Conservation (phyloP, 2,113 vertebrate species). For the Psephotus haematonotus region DNA sequence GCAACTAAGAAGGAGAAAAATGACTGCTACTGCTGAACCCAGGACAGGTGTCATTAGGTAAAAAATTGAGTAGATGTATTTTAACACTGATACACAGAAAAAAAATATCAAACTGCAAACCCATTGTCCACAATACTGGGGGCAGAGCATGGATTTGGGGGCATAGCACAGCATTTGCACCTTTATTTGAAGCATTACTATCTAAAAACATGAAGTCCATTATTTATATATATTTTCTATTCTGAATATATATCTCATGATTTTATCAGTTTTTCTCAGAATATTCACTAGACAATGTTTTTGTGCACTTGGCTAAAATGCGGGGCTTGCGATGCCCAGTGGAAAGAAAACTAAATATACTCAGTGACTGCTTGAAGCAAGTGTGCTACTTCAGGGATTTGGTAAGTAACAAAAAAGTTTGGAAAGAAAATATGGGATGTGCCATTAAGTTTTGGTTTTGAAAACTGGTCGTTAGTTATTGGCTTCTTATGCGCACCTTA, state of each 20-base stretch:
- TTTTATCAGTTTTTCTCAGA: not conserved
- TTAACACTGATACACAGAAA: not conserved
- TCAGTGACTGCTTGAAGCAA: not conserved
- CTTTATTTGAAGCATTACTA: not conserved
- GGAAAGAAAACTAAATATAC: not conserved
- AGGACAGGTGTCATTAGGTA: not conserved
- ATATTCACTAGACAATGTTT: not conserved
- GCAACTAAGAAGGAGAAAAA: no score
- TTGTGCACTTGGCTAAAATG: not conserved
- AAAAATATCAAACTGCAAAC: not conserved
- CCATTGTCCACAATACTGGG: not conserved
- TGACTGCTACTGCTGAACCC: no score
- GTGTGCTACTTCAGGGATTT: not conserved
- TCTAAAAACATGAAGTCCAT: not conserved
- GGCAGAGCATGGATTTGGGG: accelerated
- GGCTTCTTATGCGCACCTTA: not conserved
- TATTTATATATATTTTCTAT: not conserved
- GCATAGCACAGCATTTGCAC: not conserved
- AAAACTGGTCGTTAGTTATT: not conserved
- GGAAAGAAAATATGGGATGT: not conserved
- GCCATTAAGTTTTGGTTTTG: not conserved
- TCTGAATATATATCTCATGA: not conserved
- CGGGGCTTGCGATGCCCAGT: not conserved
- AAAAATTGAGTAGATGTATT: not conserved
- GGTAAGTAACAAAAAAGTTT: not conserved